Base-by-base conservation (phyloP, 2,888 invertebrate species). In the Calameuta filiformis region DNA sequence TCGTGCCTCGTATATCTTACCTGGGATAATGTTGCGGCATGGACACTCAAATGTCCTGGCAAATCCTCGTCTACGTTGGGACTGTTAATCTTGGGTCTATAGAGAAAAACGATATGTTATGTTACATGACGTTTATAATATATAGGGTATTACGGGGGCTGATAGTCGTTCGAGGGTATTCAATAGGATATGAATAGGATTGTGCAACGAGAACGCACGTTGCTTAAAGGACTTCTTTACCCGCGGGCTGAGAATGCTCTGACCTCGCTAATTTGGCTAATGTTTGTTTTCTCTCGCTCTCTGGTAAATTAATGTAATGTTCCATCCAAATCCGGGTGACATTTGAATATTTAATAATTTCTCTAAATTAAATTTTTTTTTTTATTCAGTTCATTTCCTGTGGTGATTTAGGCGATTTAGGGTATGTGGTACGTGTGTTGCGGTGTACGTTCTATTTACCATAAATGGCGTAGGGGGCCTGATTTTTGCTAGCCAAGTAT, bases 261-360 rank as follows among this genome's bases (percentile, higher is more conserved):
- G 34, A 34, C 71, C 71, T 71, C 71, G 71, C 31, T 71, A 71
- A 71, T 71, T 71, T 71, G 71, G 71, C 71, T 71, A 71, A 71
- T 71, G 34, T 71, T 71, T 71, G 33, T 71, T 69, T 71, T 71
- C 56, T 23, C 56, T 56, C 56, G 56, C 23, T 56, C 56, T 56
- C 23, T 9, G 23, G 23, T 56, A 56, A 56, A 56, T 56, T 56
- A 56, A 56, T 56, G 23, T 56, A 56, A 23, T 23, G 56, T 71
- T 71, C 12, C 71, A 34, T n/a, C 23, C 56, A 56, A 56, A 56
- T 56, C 31, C 31, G 71, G 71, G 71, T 31, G 71, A 71, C 71
- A 33, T 30, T 71, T 71, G 34, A 23, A 71, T 31, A 71, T 71
- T 71, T 34, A 30, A 33, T 15, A 23, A 56, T 56, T 9, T 56